Evolutionary conservation across 2,797 vertebrate genomes (phyloP), one percentile per base, ranked within the genome.

Genomic region (Sebastes iracundus): DNA sequence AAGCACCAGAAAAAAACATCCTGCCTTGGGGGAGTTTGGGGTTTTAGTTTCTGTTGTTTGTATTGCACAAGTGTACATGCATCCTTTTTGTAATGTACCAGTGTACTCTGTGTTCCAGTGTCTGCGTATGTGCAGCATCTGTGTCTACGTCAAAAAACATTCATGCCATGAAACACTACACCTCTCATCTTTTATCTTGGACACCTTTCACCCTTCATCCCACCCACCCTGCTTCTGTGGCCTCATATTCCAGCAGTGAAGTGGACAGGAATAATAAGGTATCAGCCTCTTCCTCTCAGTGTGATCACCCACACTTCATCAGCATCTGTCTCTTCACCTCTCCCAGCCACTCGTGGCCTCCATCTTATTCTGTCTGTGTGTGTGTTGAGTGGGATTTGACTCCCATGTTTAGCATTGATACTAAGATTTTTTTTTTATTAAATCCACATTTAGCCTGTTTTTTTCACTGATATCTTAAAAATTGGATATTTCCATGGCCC

Each of bases 101-200:
- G 77, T 80, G 59, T 81, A 46, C 42, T 89, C 28, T 92, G 78
- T 90, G 87, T 92, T 90, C 79, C 84, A 90, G 87, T 76, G 75
- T 87, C 68, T 71, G 18, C 23, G 5, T 71, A 4, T 88, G 82
- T 80, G 4, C 72, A 49, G 67, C 22, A 8, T 84, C 73, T 79
- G 84, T 79, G 84, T 91, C 81, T 60, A 5, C 76, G 52, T 91
- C 78, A 72, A 79, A 87, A 65, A 49, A 46, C 80, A 85, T 77
- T 88, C 91, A 88, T 87, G 80, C 82, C 87, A 90, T 81, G 83
- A 87, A 82, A 80, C 88, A 77, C 75, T 25, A 10, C 88, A 81
- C 72, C 77, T 82, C 68, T 79, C 87, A 78, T 76, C 72, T 77
- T 82, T 71, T n/a, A 62, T 66, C 75, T 66, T 16, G 55, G 75